Conservation (phyloP, 2,888 invertebrate species). For the Deilephila porcellus region DNA sequence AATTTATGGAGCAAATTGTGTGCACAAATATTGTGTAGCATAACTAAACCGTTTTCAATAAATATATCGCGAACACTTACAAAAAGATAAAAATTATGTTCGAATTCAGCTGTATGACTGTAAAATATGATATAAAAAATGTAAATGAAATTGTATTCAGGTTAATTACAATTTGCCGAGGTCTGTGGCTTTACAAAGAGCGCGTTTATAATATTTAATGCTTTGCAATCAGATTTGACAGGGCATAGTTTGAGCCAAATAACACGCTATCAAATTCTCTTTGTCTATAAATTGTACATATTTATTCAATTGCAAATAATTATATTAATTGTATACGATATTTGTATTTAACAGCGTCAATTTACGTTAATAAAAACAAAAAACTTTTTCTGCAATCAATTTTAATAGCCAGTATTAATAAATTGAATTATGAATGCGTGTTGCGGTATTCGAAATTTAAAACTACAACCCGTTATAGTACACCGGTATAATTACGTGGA, state of each 20-base stretch:
- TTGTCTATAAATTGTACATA: background rate
- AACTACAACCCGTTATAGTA: background rate
- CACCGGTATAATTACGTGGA: slow-evolving; percentile 4
- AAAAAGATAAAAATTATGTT: background rate
- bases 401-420: background rate
- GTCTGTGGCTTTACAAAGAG: slow-evolving; percentile 20
- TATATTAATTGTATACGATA: too few relatives aligned
- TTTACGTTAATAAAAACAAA: background rate
- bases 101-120: background rate
- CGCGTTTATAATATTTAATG: slow-evolving; percentile 6
- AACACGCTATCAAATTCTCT: background rate
- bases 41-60: slow-evolving; percentile 24
- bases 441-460: background rate
- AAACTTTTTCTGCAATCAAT: background rate
- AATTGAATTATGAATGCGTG: background rate
- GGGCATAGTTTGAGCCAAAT: background rate
- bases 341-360: background rate
- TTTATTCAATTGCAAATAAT: too few relatives aligned
- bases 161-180: slow-evolving; percentile 19
- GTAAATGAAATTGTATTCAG: slow-evolving; percentile 16
- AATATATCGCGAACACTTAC: slow-evolving; percentile 8
- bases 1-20: slow-evolving; percentile 15
- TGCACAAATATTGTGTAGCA: slow-evolving; percentile 12
- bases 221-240: background rate
- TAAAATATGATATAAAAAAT: slow-evolving; percentile 1